Evolutionary conservation across 2,888 invertebrate species (phyloP), one percentile per base, ranked within the genome.

Genomic region (Agonopterix arenella): DNA sequence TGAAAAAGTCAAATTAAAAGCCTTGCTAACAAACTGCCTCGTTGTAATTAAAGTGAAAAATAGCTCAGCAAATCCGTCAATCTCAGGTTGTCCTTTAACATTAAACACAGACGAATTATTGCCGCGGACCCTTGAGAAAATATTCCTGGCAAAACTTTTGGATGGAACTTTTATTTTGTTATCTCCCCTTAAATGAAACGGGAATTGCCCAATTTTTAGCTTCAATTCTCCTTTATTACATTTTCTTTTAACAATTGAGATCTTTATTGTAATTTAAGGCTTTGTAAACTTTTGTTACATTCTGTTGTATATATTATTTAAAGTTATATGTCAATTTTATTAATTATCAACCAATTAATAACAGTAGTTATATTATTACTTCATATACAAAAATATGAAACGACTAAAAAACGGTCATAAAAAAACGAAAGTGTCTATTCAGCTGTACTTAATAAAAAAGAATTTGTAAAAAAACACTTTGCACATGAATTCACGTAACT

Each of bases 141-240:
- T 60, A 55, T 57, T 56, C 53, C 56, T 52, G 50, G 52, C 48
- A 41, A 48, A 65, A 54, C 54, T 62, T 61, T 52, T 11, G 48
- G 46, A 50, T 47, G 52, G 56, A 71, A 73, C 64, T 71, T 75
- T 70, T 68, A 74, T 73, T 72, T 66, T 59, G 62, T 75, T 73
- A 70, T 70, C 66, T 69, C 52, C 49, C 50, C 56, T 50, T 55
- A 57, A 65, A 66, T 57, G 61, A 56, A 62, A 64, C 52, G 13
- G 45, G 42, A 48, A 54, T 48, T 49, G 51, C 44, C 48, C 51
- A 54, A 49, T 51, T 45, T 51, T 45, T 47, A 41, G 11, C 45
- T 46, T 36, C 45, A 52, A 16, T 50, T 45, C 46, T 41, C 36
- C 11, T 45, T 50, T 52, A 49, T 52, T 52, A 16, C 38, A 28